These are phyloP conservation scores for Tetragnatha montana DNA, from an alignment of 2,888 invertebrate species.

Conservation along the genomic window DNA sequence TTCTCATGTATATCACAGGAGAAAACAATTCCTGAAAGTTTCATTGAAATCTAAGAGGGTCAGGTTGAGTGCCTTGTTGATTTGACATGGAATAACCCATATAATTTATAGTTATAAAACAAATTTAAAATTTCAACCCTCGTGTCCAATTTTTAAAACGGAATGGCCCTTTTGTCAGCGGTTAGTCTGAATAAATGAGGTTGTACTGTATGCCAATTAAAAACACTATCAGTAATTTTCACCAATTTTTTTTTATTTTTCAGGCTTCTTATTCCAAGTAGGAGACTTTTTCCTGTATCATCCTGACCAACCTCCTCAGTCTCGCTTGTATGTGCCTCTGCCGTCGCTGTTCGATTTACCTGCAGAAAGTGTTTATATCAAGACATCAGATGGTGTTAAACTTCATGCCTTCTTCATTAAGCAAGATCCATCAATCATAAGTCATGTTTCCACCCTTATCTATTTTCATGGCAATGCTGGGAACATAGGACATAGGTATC, in stretches of 20 bases:
- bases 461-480: constrained; percentile 98
- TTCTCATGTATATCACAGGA: too few relatives aligned
- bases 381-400: constrained; percentile 75
- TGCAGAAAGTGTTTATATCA: constrained; percentile 68
- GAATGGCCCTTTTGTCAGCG: not conserved
- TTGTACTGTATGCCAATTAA: too few relatives aligned
- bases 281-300: constrained; percentile 92
- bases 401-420: constrained; percentile 77
- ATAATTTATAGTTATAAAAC: not conserved
- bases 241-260: not conserved
- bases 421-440: constrained; percentile 73
- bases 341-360: constrained; percentile 91
- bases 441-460: constrained; percentile 85
- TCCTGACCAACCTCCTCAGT: constrained; percentile 91
- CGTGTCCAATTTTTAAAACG: not conserved
- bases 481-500: constrained; percentile 91
- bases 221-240: not conserved
- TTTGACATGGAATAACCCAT: too few relatives aligned
- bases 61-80: too few relatives aligned
- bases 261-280: constrained; percentile 81
- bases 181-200: too few relatives aligned
- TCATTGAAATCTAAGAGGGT: too few relatives aligned
- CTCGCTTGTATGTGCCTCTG: constrained; percentile 89
- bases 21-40: too few relatives aligned
- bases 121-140: not conserved